Percentiles rank a stretch among this genome's conserved stretches.
Conservation (phyloP, 2,113 vertebrate genomes). For the Tetrao urogallus region DNA sequence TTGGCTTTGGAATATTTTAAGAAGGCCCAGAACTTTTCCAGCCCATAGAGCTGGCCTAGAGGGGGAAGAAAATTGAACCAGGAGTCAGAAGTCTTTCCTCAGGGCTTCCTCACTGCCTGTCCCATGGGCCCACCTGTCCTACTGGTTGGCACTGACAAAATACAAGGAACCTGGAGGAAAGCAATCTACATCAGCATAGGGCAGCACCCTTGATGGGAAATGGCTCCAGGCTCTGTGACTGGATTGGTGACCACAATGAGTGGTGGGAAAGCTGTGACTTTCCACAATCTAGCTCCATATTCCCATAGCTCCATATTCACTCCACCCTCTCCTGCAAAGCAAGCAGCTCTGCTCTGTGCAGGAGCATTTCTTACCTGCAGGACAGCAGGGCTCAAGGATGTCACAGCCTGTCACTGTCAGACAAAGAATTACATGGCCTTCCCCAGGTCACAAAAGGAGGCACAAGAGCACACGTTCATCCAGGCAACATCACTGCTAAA, state of each 20-base stretch:
- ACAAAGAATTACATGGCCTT: accelerated
- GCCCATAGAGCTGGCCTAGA: conserved; percentile 95
- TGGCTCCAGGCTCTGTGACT: neutral
- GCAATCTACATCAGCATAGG: neutral
- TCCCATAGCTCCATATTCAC: neutral
- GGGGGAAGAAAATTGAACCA: neutral
- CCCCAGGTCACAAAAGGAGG: neutral
- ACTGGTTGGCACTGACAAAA: neutral
- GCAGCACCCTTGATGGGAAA: neutral
- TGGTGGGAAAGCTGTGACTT: neutral
- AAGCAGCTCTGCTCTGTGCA: neutral
- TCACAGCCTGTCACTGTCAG: accelerated
- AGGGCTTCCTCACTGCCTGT: neutral
- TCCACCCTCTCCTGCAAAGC: accelerated
- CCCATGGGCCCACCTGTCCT: neutral
- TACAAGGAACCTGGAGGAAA: neutral
- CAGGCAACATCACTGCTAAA: neutral
- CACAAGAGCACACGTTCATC: neutral
- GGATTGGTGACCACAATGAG: neutral
- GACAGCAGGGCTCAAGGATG: neutral
- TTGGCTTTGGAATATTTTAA: conserved; percentile 99
- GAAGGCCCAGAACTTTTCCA: conserved; percentile 99
- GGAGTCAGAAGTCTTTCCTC: neutral
- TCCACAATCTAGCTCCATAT: neutral
- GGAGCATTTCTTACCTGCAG: neutral